A percentile compares a stretch with the other conserved stretches of the same genome.
phyloP scores from a whole-genome alignment of 92 coral and sea anemone species.

The Epizoanthus stellaris region DNA sequence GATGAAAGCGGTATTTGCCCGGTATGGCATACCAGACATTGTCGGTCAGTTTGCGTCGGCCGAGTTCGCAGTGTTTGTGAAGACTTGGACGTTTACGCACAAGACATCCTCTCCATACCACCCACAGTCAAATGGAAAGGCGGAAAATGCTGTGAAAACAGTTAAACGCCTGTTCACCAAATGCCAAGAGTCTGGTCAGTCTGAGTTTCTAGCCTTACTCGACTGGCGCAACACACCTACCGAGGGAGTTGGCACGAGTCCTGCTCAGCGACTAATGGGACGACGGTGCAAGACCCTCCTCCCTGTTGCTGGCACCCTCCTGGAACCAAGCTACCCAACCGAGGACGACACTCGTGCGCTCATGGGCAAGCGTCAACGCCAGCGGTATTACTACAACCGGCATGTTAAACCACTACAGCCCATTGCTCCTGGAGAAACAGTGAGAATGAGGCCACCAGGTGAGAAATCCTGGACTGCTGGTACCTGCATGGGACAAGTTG shows the following conservation, averaged over 20 bases:
- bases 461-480: conserved; percentile 49
- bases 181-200: conserved; percentile 48
- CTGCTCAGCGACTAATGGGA: conserved; percentile 56
- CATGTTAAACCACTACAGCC: conserved; percentile 38
- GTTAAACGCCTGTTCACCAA: conserved; percentile 38
- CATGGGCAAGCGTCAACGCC: conserved; percentile 40
- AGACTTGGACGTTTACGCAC: conserved; percentile 35
- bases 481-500: conserved; percentile 31
- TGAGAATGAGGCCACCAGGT: conserved; percentile 53
- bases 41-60: conserved; percentile 46
- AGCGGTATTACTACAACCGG: conserved; percentile 44
- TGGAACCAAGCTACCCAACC: conserved; percentile 43
- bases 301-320: conserved; percentile 48
- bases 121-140: conserved; percentile 36
- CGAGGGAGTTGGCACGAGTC: conserved; percentile 53
- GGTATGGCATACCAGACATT: conserved; percentile 47
- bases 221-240: conserved; percentile 52
- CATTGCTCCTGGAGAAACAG: conserved; percentile 37
- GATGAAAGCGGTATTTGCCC: conserved; percentile 52
- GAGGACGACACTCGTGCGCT: conserved; percentile 36
- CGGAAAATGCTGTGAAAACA: conserved; percentile 40
- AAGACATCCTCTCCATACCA: conserved; percentile 35
- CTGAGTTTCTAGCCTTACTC: conserved; percentile 36
- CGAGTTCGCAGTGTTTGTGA: conserved; percentile 45
- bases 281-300: conserved; percentile 51